phyloP scores from a whole-genome alignment of 1,140 invertebrate species.

The Yoshiicerus persimilis region DNA sequence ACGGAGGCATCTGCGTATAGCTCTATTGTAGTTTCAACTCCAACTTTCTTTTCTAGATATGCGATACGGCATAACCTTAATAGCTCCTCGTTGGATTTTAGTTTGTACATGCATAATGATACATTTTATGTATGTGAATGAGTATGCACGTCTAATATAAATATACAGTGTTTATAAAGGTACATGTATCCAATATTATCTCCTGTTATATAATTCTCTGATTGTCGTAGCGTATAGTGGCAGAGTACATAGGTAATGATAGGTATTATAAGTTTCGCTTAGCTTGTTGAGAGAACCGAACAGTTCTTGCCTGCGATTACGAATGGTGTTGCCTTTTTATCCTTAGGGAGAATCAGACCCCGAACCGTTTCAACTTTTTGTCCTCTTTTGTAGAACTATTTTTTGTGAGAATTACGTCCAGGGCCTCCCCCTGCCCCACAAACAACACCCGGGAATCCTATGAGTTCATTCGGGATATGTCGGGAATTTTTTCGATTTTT shows the following conservation, averaged over 20 bases:
- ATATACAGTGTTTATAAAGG: background rate
- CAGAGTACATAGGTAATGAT: background rate
- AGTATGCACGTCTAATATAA: background rate
- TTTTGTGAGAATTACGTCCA: constrained; percentile 26
- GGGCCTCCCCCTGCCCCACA: background rate
- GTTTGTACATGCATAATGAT: background rate
- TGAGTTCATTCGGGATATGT: background rate
- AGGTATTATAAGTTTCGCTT: background rate
- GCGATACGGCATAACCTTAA: background rate
- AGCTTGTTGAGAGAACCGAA: background rate
- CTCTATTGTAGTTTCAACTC: background rate
- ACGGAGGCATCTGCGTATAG: too few species aligned
- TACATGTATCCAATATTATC: background rate
- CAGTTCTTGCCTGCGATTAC: background rate
- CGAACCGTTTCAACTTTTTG: constrained; percentile 25
- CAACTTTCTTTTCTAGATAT: background rate
- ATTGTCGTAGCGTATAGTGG: background rate
- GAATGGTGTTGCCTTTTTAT: constrained; percentile 4
- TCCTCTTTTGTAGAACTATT: constrained; percentile 25
- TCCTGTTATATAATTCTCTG: background rate
- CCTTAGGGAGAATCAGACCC: constrained; percentile 30
- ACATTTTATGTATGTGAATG: background rate
- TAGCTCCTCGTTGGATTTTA: background rate
- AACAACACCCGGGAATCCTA: constrained; percentile 12
- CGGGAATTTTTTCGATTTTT: constrained; percentile 3